A percentile compares a stretch with the other conserved stretches of the same genome.
Conservation (phyloP, 2,888 invertebrate species). For the Drosophila barbarae region DNA sequence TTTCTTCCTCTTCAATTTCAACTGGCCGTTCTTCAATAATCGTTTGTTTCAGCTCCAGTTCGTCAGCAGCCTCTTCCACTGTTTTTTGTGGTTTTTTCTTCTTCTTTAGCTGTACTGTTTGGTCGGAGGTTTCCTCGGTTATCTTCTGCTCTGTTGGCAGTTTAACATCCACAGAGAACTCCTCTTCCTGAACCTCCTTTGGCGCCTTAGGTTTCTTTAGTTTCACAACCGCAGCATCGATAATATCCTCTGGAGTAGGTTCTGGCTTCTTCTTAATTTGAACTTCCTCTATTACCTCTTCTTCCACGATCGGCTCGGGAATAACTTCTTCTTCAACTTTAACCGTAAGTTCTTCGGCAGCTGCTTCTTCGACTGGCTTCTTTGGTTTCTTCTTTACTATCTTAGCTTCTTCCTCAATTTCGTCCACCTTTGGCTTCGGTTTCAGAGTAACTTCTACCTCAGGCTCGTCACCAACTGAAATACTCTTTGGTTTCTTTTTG, state of each 20-base stretch:
- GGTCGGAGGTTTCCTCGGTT: constrained; percentile 76
- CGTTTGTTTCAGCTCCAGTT: constrained; percentile 75
- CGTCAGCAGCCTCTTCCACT: constrained; percentile 77
- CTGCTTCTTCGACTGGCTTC: constrained; percentile 68
- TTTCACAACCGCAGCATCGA: constrained; percentile 73
- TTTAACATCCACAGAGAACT: constrained; percentile 75
- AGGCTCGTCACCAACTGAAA: constrained; percentile 63
- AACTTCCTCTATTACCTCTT: constrained; percentile 67
- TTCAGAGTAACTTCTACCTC: constrained; percentile 69
- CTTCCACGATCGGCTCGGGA: constrained; percentile 58
- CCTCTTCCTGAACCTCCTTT: constrained; percentile 73
- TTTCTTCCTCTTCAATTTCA: constrained; percentile 82
- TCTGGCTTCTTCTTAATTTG: constrained; percentile 60
- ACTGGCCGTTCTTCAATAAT: constrained; percentile 79
- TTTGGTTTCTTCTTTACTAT: constrained; percentile 73
- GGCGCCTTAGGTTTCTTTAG: constrained; percentile 73
- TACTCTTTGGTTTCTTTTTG: constrained; percentile 58
- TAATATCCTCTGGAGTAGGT: constrained; percentile 64
- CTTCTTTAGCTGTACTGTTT: constrained; percentile 75
- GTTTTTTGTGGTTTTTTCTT: constrained; percentile 73
- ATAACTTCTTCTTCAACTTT: constrained; percentile 70
- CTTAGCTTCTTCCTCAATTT: constrained; percentile 66
- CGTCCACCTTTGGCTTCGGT: constrained; percentile 59
- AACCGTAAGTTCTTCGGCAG: constrained; percentile 68
- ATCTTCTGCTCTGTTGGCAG: constrained; percentile 70